Conservation (phyloP, 2,797 vertebrate species). For the Antrozous pallidus region DNA sequence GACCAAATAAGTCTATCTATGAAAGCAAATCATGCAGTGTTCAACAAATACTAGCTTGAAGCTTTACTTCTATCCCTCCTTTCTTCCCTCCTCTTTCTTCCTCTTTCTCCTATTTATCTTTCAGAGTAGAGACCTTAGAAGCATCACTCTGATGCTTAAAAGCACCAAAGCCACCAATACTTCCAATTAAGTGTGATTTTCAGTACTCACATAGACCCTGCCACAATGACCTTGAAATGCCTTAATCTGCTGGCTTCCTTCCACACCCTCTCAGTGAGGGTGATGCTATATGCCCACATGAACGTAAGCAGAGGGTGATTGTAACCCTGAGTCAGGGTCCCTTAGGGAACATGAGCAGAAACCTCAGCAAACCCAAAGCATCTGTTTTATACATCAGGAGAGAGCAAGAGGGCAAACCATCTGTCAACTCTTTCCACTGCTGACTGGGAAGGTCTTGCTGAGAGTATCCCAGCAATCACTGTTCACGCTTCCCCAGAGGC, state of each 20-base stretch:
- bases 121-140: background rate
- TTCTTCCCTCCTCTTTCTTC: background rate
- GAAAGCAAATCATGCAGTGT: background rate
- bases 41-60: background rate
- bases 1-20: background rate
- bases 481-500: background rate
- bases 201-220: background rate
- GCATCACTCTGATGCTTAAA: background rate
- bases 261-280: background rate
- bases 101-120: background rate
- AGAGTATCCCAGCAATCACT: background rate
- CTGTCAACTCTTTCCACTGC: constrained; percentile 39
- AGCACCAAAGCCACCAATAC: background rate
- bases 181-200: background rate
- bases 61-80: background rate
- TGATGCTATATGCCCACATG: constrained; percentile 32
- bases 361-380: constrained; percentile 70
- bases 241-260: constrained; percentile 10
- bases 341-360: constrained; percentile 55
- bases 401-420: constrained; percentile 19
- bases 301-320: constrained; percentile 57
- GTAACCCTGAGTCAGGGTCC: constrained; percentile 66
- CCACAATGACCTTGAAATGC: constrained; percentile 41
- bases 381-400: constrained; percentile 43
- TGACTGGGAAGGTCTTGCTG: background rate